Base-by-base conservation (phyloP, 2,888 invertebrate species). In the Aphodius granarius region DNA sequence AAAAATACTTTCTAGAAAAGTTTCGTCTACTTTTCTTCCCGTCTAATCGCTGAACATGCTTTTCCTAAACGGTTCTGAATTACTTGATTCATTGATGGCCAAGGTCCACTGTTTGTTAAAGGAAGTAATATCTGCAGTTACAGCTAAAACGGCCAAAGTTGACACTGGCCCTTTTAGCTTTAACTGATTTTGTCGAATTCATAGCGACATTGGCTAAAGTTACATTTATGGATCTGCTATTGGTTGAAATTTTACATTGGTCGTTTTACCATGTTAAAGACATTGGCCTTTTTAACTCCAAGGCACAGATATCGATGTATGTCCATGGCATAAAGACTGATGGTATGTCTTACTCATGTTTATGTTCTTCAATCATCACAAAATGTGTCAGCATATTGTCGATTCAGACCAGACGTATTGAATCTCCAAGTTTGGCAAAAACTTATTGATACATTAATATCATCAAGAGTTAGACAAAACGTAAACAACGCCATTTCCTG, bases 211-310 rank as follows among this genome's bases (percentile, higher is more conserved):
- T 23, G 4, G 9, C 9, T 5, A 23, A 23, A n/a, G n/a, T n/a
- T n/a, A n/a, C n/a, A n/a, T n/a, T n/a, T n/a, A n/a, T n/a, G n/a
- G n/a, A 23, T 23, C 23, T 23, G 43, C 1, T 3, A 43, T 43
- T 43, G 43, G 43, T 43, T 43, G 43, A 43, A 43, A 43, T 43
- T 43, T 43, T 13, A 43, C 43, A 43, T 43, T 43, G 43, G 43
- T 13, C 43, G 43, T 43, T 65, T 65, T 19, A 65, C 19, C 65
- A 18, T 17, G 65, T 19, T 18, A 65, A 19, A 65, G 19, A 66
- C 66, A 66, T 16, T 66, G 66, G 66, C 17, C 66, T 21, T 66
- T 66, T 66, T 66, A 66, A 17, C 66, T 9, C 66, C 66, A 66
- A 66, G 17, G 16, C 66, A 66, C 66, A 66, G 66, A 66, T 43